Percentiles rank a stretch among this genome's conserved stretches.
phyloP scores from a whole-genome alignment of 1,140 invertebrate species.

The Brachionus rubens region DNA sequence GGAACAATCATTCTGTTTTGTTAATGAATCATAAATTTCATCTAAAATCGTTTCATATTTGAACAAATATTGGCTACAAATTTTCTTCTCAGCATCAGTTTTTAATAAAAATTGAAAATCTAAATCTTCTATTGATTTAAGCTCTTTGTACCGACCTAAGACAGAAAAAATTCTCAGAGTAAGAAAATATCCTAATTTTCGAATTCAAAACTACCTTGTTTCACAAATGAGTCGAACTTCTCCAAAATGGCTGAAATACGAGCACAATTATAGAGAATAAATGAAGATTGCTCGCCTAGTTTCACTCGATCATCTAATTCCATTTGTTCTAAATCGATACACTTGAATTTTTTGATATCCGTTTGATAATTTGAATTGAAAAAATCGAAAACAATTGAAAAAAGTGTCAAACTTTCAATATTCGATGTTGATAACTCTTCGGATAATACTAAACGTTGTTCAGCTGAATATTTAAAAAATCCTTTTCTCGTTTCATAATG shows the following conservation, averaged over 20 bases:
- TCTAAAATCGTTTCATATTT: conserved; percentile 30
- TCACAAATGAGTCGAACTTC: conserved; percentile 16
- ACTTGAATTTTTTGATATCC: conserved; percentile 43
- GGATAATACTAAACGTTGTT: conserved; percentile 24
- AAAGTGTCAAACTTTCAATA: conserved; percentile 19
- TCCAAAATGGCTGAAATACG: conserved; percentile 27
- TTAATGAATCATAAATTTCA: conserved; percentile 23
- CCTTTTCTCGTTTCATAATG: neutral
- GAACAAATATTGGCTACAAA: conserved; percentile 13
- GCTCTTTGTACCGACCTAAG: neutral
- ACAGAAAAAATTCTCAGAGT: neutral
- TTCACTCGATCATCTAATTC: neutral
- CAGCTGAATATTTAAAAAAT: conserved; percentile 36
- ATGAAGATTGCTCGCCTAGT: conserved; percentile 26
- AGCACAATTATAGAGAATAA: conserved; percentile 43
- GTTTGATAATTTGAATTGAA: conserved; percentile 34
- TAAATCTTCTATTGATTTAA: neutral
- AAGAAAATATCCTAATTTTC: no score
- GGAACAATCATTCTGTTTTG: neutral
- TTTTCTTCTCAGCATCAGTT: conserved; percentile 23
- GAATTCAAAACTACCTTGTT: neutral
- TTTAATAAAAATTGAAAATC: neutral
- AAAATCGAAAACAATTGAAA: conserved; percentile 11
- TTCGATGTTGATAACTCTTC: neutral
- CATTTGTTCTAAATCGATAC: neutral